Evolutionary conservation across 2,888 invertebrate genomes (phyloP).

Genomic region (Maniola hyperantus): DNA sequence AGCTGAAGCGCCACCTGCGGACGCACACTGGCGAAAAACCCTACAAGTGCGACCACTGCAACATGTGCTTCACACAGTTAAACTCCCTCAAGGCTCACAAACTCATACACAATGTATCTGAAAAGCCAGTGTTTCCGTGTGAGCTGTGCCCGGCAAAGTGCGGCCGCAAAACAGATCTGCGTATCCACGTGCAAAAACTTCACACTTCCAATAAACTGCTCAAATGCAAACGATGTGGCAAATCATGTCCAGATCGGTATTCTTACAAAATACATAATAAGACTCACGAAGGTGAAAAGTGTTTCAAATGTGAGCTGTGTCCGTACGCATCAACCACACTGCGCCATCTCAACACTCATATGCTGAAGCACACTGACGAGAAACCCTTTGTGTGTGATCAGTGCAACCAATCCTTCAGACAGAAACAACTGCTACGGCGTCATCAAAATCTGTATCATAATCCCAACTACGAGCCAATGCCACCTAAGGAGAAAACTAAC

Average conservation of each 20-base stretch:
- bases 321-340: conserved; percentile 97
- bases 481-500: conserved; percentile 94
- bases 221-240: conserved; percentile 96
- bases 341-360: conserved; percentile 96
- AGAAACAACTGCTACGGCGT: conserved; percentile 94
- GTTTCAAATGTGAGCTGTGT: conserved; percentile 96
- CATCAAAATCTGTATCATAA: conserved; percentile 97
- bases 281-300: conserved; percentile 98
- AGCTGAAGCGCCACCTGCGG: conserved; percentile 96
- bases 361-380: conserved; percentile 97
- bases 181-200: conserved; percentile 97
- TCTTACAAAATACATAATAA: conserved; percentile 87
- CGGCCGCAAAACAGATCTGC: conserved; percentile 97
- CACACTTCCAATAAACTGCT: conserved; percentile 96
- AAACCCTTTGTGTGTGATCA: conserved; percentile 95
- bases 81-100: conserved; percentile 97
- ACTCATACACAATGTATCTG: conserved; percentile 92
- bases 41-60: conserved; percentile 93
- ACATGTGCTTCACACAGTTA: conserved; percentile 96
- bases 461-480: conserved; percentile 93
- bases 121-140: conserved; percentile 96
- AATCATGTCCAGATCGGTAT: conserved; percentile 94
- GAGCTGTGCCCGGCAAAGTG: conserved; percentile 98
- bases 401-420: conserved; percentile 93
- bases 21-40: conserved; percentile 96